These are phyloP conservation scores for Andricus grossulariae DNA, from an alignment of 1,140 invertebrate genomes.

Conservation along the genomic window DNA sequence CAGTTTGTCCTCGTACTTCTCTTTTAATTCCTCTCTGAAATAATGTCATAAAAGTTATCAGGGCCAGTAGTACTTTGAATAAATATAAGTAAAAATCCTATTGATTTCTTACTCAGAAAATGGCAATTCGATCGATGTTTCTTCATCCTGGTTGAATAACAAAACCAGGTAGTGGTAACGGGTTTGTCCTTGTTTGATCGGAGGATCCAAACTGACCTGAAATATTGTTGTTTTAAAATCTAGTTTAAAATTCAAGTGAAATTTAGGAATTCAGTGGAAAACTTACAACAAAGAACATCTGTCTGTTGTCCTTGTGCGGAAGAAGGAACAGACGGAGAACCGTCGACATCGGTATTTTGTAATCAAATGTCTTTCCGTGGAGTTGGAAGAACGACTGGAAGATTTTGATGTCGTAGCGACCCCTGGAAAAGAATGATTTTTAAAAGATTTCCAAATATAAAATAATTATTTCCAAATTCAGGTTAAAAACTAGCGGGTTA, in stretches of 20 bases:
- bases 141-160: conserved; percentile 95
- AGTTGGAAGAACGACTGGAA: conserved; percentile 98
- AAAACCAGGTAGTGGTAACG: conserved; percentile 96
- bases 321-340: conserved; percentile 95
- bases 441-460: neutral
- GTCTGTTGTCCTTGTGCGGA: conserved; percentile 97
- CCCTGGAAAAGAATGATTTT: conserved; percentile 80
- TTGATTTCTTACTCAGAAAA: conserved; percentile 86
- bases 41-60: neutral
- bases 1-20: conserved; percentile 96
- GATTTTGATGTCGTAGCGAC: conserved; percentile 99
- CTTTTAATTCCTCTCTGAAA: conserved; percentile 89
- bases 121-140: conserved; percentile 93
- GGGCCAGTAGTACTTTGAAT: too few relatives aligned
- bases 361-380: conserved; percentile 99
- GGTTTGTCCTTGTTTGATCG: conserved; percentile 99
- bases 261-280: conserved; percentile 10
- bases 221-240: conserved; percentile 45
- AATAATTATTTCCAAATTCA: conserved; percentile 30
- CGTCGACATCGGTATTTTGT: conserved; percentile 98
- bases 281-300: conserved; percentile 98
- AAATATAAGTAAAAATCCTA: conserved; percentile 11
- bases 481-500: conserved; percentile 30
- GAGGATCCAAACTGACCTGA: conserved; percentile 94
- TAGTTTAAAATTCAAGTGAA: conserved; percentile 12